Evolutionary conservation across 1,140 invertebrate species (phyloP).

Genomic region (Cyclina sinensis): DNA sequence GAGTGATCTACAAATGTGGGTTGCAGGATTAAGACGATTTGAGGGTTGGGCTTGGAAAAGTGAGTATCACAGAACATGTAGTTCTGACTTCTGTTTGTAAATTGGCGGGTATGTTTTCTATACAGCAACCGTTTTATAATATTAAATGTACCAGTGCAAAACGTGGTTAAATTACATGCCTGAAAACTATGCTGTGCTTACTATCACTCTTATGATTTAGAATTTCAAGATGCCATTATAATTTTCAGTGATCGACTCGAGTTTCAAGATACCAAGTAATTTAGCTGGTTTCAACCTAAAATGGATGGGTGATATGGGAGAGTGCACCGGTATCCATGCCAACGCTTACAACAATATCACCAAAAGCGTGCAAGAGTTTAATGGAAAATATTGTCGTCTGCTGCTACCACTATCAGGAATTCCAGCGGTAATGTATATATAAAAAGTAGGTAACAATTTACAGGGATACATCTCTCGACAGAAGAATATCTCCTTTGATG

Average conservation of each 20-base stretch:
- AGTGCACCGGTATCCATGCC: neutral
- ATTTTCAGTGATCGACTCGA: constrained; percentile 14
- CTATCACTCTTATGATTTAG: neutral
- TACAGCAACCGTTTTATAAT: neutral
- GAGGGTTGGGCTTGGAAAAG: constrained; percentile 26
- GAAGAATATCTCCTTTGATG: too few relatives aligned
- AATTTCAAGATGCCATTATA: neutral
- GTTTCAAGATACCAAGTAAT: constrained; percentile 26
- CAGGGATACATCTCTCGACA: too few relatives aligned
- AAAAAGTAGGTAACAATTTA: too few relatives aligned
- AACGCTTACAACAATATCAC: neutral
- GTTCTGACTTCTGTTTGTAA: neutral
- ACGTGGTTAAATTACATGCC: neutral
- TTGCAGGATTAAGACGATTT: neutral
- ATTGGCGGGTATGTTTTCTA: neutral
- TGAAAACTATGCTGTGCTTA: neutral
- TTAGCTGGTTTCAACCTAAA: neutral
- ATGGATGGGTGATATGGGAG: constrained; percentile 10
- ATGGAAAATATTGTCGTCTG: constrained; percentile 28
- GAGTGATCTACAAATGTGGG: neutral
- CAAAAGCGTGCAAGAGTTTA: neutral
- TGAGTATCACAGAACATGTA: neutral
- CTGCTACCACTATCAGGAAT: neutral
- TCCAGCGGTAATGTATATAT: neutral
- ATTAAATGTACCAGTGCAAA: neutral